Evolutionary conservation across 2,113 vertebrate species (phyloP).

Genomic region (Heliornis fulica): DNA sequence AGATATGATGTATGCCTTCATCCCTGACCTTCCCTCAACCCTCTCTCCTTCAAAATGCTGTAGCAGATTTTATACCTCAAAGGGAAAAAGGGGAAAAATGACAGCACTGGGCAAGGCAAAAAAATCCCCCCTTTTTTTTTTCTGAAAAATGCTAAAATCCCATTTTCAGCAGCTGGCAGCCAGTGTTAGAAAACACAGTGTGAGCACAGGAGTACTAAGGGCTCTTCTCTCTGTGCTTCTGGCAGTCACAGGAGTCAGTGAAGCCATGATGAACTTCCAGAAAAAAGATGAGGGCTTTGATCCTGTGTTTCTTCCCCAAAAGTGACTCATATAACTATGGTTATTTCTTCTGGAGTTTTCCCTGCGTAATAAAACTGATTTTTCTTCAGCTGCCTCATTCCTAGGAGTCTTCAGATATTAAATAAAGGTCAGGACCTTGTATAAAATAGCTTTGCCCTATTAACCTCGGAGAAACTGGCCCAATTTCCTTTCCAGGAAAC

Average conservation of each 20-base stretch:
- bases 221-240: not conserved
- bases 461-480: not conserved
- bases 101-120: not conserved
- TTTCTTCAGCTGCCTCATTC: not conserved
- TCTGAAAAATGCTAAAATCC: too few relatives aligned
- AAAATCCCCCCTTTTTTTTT: too few relatives aligned
- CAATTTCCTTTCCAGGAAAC: not conserved
- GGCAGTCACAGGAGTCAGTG: fast-evolving
- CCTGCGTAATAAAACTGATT: not conserved
- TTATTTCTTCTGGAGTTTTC: not conserved
- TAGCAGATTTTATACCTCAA: not conserved
- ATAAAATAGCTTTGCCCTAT: not conserved
- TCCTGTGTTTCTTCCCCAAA: not conserved
- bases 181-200: not conserved
- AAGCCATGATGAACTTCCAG: not conserved
- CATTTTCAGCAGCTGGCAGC: not conserved
- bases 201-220: not conserved
- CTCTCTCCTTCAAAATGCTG: not conserved
- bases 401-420: not conserved
- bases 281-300: not conserved
- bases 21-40: not conserved
- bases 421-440: not conserved
- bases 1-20: not conserved
- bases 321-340: not conserved
- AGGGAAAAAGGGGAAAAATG: not conserved